A percentile compares a stretch with the other conserved stretches of the same genome.
Conservation (phyloP, 2,797 vertebrate genomes). For the Cirrhinus molitorella region DNA sequence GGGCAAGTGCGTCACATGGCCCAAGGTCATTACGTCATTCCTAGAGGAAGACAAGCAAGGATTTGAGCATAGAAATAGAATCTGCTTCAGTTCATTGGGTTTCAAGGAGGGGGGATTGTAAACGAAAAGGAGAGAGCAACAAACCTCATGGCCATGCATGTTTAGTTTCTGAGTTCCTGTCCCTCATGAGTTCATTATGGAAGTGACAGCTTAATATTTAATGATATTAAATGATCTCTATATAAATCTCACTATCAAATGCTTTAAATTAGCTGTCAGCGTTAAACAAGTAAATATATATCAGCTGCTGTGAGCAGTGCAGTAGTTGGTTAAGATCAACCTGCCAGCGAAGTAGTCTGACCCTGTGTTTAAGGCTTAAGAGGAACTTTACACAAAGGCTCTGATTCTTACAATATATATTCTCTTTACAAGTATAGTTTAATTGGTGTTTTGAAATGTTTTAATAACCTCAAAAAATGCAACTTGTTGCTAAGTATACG, state of each 20-base stretch:
- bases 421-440: neutral
- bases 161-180: slow-evolving; percentile 19
- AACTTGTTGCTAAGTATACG: neutral
- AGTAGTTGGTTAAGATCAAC: neutral
- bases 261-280: neutral
- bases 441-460: neutral
- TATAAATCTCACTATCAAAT: neutral
- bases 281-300: neutral
- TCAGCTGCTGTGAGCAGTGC: neutral
- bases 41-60: slow-evolving; percentile 47
- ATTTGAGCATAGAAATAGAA: slow-evolving; percentile 47
- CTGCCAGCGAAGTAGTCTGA: neutral
- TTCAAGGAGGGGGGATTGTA: slow-evolving; percentile 38
- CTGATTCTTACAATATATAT: neutral
- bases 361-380: neutral
- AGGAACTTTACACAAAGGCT: neutral
- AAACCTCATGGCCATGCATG: neutral
- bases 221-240: neutral
- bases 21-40: slow-evolving; percentile 70
- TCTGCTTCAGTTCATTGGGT: slow-evolving; percentile 53
- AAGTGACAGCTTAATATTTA: neutral
- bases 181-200: neutral
- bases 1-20: slow-evolving; percentile 62
- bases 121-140: neutral
- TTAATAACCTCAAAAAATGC: neutral